Evolutionary conservation across 2,888 invertebrate genomes (phyloP).

Genomic region (Apodemia mormo): DNA sequence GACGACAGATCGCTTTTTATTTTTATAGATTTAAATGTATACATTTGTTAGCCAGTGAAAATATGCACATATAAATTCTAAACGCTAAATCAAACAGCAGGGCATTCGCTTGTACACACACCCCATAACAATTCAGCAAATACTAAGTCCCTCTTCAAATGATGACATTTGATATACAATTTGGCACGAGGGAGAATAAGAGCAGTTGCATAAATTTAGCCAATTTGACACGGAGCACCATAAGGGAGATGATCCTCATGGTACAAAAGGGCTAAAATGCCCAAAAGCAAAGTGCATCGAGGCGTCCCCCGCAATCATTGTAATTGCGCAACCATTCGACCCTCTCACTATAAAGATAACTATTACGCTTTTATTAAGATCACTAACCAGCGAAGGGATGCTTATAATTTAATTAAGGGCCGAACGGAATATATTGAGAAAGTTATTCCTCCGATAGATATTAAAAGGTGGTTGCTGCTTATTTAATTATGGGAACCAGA

Average conservation of each 20-base stretch:
- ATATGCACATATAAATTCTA: neutral
- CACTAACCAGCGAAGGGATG: slow-evolving; percentile 71
- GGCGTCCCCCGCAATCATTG: slow-evolving; percentile 45
- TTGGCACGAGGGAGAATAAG: slow-evolving; percentile 47
- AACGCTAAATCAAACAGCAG: slow-evolving; percentile 1
- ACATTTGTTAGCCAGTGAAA: neutral
- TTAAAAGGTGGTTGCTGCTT: slow-evolving; percentile 4
- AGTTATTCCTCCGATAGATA: slow-evolving; percentile 13
- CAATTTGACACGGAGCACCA: slow-evolving; percentile 67
- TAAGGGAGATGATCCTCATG: slow-evolving; percentile 33
- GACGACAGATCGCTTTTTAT: no score
- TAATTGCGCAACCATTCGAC: slow-evolving; percentile 63
- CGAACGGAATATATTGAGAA: slow-evolving; percentile 35
- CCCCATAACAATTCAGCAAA: slow-evolving; percentile 53
- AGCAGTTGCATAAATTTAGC: slow-evolving; percentile 76
- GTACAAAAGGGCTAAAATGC: slow-evolving; percentile 26
- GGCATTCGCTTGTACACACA: slow-evolving; percentile 5
- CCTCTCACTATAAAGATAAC: slow-evolving; percentile 66
- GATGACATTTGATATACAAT: slow-evolving; percentile 72
- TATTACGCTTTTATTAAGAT: slow-evolving; percentile 77
- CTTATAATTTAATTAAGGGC: slow-evolving; percentile 75
- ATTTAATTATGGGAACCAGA: no score
- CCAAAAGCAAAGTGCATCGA: slow-evolving; percentile 32
- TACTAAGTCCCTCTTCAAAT: slow-evolving; percentile 55
- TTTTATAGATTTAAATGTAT: no score